Evolutionary conservation across 2,113 vertebrate species (phyloP), one percentile per base, ranked within the genome.

Genomic region (Notothenia coriiceps): DNA sequence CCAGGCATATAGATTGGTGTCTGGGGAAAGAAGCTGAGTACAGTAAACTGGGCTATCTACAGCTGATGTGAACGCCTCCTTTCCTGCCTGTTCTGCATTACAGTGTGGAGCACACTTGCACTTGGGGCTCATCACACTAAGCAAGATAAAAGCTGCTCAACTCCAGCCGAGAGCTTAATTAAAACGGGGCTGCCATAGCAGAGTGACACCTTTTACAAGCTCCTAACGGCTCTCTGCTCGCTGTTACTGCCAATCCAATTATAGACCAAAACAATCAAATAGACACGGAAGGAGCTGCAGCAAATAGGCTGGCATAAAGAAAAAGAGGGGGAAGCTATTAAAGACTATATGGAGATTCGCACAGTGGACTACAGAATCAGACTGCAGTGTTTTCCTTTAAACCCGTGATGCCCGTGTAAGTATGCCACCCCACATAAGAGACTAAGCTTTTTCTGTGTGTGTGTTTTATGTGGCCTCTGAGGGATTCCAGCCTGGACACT

Each of bases 131-230:
- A 88, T 92, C 87, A 90, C 88, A 77, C 79, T 79, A 47, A 54
- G 74, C 49, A 74, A 84, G 91, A 92, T 89, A 94, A 93, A 93
- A 29, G 51, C 86, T 88, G 67, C 89, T 93, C 93, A 75, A 91
- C 95, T 95, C 95, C 93, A 94, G 88, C 92, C 86, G 93, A 93
- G 90, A 88, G 85, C 94, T 96, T 95, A 95, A 96, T 96, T 97
- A 96, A 96, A 96, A 90, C 69, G 4, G 82, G 78, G 86, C 83
- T 72, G 89, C 86, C 83, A 83, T 80, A 18, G 76, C 80, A 69
- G 79, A 89, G 75, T 76, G 75, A 91, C 82, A 78, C 92, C 90
- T 91, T 91, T 93, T 64, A 92, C 90, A 94, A 88, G 92, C 91
- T 90, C 87, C 87, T 87, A 93, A 93, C 86, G n/a, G 82, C 82